Percentiles rank a stretch among this genome's conserved stretches.
Conservation (phyloP, 1,140 invertebrate genomes). For the Anoplolepis gracilipes region DNA sequence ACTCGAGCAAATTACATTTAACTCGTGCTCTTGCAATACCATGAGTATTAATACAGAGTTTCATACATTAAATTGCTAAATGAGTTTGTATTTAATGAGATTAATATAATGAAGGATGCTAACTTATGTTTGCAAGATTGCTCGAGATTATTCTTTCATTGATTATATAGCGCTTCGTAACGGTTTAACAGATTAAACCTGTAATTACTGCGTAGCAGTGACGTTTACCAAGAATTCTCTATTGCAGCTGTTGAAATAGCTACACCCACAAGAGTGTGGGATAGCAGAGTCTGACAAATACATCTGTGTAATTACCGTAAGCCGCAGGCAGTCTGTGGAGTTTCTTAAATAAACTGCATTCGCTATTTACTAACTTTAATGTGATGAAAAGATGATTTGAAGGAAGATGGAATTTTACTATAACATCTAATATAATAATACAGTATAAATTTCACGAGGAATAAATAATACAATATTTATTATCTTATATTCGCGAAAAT, state of each 20-base stretch:
- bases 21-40: neutral
- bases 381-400: neutral
- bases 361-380: conserved; percentile 29
- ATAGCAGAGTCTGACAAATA: conserved; percentile 51
- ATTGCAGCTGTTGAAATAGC: conserved; percentile 54
- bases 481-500: too few relatives aligned
- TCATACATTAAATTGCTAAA: neutral
- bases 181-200: conserved; percentile 42
- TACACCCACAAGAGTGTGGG: conserved; percentile 32
- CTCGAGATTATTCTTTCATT: neutral
- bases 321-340: conserved; percentile 6
- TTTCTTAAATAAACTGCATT: conserved; percentile 34
- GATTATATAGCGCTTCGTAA: neutral
- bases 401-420: neutral
- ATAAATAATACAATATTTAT: neutral
- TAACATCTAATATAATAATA: neutral
- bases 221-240: conserved; percentile 49
- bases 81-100: neutral
- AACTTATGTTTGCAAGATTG: neutral
- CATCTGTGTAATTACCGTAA: conserved; percentile 53
- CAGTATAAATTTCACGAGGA: neutral
- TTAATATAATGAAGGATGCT: neutral
- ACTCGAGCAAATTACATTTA: neutral
- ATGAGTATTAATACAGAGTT: neutral
- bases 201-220: conserved; percentile 39